Evolutionary conservation across 1,140 invertebrate species (phyloP).

Genomic region (Cyclina sinensis): DNA sequence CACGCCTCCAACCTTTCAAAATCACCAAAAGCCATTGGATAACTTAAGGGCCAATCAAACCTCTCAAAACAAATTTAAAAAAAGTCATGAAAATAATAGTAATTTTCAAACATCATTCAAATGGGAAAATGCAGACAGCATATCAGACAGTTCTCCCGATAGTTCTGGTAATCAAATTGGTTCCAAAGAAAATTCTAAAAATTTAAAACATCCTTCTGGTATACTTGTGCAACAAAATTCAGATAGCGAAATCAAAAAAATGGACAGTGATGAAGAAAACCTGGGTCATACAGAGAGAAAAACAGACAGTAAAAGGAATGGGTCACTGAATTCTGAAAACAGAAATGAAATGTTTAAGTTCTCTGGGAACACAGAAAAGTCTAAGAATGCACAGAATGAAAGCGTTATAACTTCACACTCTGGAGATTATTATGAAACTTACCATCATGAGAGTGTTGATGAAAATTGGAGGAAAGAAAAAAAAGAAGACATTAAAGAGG

Average conservation of each 20-base stretch:
- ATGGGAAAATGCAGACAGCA: not conserved
- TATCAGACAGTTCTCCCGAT: not conserved
- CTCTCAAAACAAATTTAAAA: not conserved
- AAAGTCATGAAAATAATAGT: not conserved
- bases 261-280: not conserved
- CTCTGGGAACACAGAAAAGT: not conserved
- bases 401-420: too few relatives aligned
- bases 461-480: too few relatives aligned
- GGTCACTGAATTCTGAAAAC: not conserved
- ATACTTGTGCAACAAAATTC: not conserved
- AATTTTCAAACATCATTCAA: not conserved
- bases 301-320: not conserved
- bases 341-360: not conserved
- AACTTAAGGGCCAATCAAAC: slow-evolving; percentile 3
- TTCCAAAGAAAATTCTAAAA: not conserved
- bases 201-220: not conserved
- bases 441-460: too few relatives aligned
- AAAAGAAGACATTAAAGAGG: too few relatives aligned
- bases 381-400: too few relatives aligned
- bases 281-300: not conserved
- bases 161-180: not conserved
- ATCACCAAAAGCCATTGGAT: slow-evolving; percentile 23
- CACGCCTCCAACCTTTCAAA: slow-evolving; percentile 9
- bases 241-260: not conserved
- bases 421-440: too few relatives aligned